Evolutionary conservation across 2,113 vertebrate genomes (phyloP).

Genomic region (Fregata magnificens): DNA sequence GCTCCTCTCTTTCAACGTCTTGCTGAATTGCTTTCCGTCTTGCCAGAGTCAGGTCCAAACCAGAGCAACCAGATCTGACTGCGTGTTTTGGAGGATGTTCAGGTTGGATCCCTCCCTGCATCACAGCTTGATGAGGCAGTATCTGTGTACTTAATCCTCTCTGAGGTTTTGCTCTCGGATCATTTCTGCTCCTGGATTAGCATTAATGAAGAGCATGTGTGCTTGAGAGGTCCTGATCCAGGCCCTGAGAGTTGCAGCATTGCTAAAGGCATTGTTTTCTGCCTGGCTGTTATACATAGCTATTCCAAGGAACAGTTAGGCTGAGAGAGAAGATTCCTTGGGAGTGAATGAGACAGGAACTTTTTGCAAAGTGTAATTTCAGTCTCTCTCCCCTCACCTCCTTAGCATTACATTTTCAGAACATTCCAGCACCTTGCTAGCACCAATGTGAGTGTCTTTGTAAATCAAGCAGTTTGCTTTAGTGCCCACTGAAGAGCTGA

Average conservation of each 20-base stretch:
- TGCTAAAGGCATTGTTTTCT: not conserved
- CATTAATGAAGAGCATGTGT: slow-evolving; percentile 46
- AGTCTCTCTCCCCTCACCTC: not conserved
- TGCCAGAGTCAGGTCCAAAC: not conserved
- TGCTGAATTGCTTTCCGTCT: not conserved
- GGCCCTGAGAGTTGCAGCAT: not conserved
- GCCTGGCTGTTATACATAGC: not conserved
- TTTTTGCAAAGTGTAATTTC: not conserved
- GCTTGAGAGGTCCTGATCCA: not conserved
- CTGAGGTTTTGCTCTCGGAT: not conserved
- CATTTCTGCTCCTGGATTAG: slow-evolving; percentile 10
- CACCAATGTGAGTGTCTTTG: not conserved
- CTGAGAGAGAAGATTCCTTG: not conserved
- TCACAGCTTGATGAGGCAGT: not conserved
- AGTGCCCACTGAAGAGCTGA: not conserved
- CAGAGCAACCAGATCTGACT: slow-evolving; percentile 11
- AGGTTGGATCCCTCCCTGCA: not conserved
- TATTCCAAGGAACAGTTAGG: not conserved
- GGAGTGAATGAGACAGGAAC: not conserved
- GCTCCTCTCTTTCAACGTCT: not conserved
- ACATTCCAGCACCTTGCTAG: not conserved
- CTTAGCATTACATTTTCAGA: not conserved
- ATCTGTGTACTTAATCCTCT: slow-evolving; percentile 1
- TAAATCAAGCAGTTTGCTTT: not conserved
- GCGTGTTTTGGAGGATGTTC: not conserved